phyloP scores from a whole-genome alignment of 1,140 invertebrate species.

The Drosophila guanche region DNA sequence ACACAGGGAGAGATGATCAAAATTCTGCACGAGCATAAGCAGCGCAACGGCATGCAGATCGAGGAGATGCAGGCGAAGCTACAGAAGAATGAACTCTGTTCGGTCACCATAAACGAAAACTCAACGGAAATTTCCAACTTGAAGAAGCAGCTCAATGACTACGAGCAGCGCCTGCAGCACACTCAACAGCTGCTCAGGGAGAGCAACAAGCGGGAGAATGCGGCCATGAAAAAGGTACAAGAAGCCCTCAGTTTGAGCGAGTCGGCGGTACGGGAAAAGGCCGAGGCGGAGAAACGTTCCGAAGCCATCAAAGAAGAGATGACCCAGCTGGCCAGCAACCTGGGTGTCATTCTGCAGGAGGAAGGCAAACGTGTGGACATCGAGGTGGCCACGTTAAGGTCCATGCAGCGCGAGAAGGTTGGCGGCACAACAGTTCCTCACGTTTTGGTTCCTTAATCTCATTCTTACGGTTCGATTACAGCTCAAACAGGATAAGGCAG shows the following conservation, averaged over 20 bases:
- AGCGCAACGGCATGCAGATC: slow-evolving; percentile 32
- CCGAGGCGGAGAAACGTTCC: slow-evolving; percentile 70
- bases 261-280: slow-evolving; percentile 84
- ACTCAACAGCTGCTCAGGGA: slow-evolving; percentile 31
- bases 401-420: slow-evolving; percentile 85
- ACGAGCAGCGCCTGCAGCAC: slow-evolving; percentile 42
- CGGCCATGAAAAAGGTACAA: slow-evolving; percentile 71
- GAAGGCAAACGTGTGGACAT: slow-evolving; percentile 86
- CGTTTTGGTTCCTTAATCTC: too few species aligned
- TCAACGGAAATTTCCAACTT: slow-evolving; percentile 18
- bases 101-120: not conserved
- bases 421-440: too few species aligned
- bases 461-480: slow-evolving; percentile 1
- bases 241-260: slow-evolving; percentile 85
- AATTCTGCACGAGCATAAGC: slow-evolving; percentile 58
- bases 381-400: slow-evolving; percentile 85
- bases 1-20: slow-evolving; percentile 60
- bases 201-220: slow-evolving; percentile 38
- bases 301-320: slow-evolving; percentile 66
- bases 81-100: not conserved
- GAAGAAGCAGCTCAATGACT: slow-evolving; percentile 53
- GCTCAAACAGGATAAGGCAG: slow-evolving; percentile 17
- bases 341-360: slow-evolving; percentile 85
- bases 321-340: slow-evolving; percentile 53
- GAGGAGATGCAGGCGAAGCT: slow-evolving; percentile 40